Percentiles rank a stretch among this genome's conserved stretches.
These are phyloP conservation scores for Cervus canadensis DNA, from an alignment of 2,113 vertebrate species.

Conservation along the genomic window DNA sequence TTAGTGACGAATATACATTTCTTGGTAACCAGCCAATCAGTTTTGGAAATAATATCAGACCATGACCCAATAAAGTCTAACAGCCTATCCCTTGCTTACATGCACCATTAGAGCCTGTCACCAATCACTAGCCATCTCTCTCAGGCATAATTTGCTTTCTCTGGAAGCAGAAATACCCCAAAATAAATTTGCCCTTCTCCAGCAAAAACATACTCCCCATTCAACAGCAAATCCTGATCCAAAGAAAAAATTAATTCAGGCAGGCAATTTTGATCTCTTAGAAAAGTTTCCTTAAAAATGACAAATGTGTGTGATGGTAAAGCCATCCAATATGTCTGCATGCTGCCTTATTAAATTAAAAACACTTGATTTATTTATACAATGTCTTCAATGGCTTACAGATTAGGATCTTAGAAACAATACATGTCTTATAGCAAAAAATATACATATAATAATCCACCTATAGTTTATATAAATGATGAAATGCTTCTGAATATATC, in stretches of 20 bases:
- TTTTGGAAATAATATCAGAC: conserved; percentile 63
- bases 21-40: conserved; percentile 63
- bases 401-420: conserved; percentile 80
- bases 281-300: conserved; percentile 67
- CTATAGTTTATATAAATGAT: conserved; percentile 82
- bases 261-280: conserved; percentile 66
- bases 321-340: conserved; percentile 67
- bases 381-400: conserved; percentile 84
- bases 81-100: conserved; percentile 33
- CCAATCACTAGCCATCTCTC: conserved; percentile 54
- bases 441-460: conserved; percentile 87
- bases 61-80: conserved; percentile 53
- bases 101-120: conserved; percentile 57
- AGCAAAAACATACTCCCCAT: conserved; percentile 71
- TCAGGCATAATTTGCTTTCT: conserved; percentile 17
- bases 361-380: conserved; percentile 87
- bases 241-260: conserved; percentile 76
- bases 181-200: conserved; percentile 70
- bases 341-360: conserved; percentile 82
- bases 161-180: conserved; percentile 51
- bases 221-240: conserved; percentile 70
- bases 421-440: conserved; percentile 87
- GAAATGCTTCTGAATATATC: conserved; percentile 76
- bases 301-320: conserved; percentile 54
- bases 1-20: conserved; percentile 62